Evolutionary conservation across 1,140 invertebrate genomes (phyloP).

Genomic region (Cheumatopsyche charites): DNA sequence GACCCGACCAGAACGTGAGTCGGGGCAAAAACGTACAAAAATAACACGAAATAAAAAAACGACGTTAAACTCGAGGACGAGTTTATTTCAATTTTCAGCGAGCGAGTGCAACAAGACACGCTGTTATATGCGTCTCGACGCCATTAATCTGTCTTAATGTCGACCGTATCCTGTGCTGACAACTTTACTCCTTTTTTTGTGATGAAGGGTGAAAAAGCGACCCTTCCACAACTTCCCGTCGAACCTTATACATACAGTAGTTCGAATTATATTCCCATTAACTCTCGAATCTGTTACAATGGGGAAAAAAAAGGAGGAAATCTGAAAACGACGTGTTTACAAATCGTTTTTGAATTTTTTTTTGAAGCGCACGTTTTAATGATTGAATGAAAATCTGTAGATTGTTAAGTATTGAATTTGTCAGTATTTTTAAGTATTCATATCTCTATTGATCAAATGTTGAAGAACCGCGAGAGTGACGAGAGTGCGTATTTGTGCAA

Average conservation of each 20-base stretch:
- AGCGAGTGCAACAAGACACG: constrained; percentile 39
- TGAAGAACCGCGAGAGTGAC: too few species aligned
- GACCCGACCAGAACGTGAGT: constrained; percentile 27
- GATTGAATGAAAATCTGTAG: too few species aligned
- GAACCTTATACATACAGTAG: neutral
- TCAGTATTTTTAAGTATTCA: too few species aligned
- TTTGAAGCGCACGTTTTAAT: too few species aligned
- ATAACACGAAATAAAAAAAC: constrained; percentile 28
- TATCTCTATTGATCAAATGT: too few species aligned
- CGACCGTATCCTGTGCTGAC: constrained; percentile 45
- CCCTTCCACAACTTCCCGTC: constrained; percentile 14
- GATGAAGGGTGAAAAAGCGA: neutral
- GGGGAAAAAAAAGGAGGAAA: neutral
- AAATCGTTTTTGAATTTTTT: too few species aligned
- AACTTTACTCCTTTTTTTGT: constrained; percentile 21
- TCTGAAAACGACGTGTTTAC: neutral
- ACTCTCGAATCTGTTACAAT: too few species aligned
- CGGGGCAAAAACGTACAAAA: too few species aligned
- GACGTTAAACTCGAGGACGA: constrained; percentile 12
- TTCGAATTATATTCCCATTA: too few species aligned
- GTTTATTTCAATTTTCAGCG: constrained; percentile 46
- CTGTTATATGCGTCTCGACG: constrained; percentile 43
- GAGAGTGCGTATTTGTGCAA: too few species aligned
- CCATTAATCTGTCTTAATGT: constrained; percentile 48
- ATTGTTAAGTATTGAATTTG: too few species aligned